A percentile compares a stretch with the other conserved stretches of the same genome.
Evolutionary conservation across 2,797 vertebrate genomes (phyloP).

Genomic region (Gouania willdenowi): DNA sequence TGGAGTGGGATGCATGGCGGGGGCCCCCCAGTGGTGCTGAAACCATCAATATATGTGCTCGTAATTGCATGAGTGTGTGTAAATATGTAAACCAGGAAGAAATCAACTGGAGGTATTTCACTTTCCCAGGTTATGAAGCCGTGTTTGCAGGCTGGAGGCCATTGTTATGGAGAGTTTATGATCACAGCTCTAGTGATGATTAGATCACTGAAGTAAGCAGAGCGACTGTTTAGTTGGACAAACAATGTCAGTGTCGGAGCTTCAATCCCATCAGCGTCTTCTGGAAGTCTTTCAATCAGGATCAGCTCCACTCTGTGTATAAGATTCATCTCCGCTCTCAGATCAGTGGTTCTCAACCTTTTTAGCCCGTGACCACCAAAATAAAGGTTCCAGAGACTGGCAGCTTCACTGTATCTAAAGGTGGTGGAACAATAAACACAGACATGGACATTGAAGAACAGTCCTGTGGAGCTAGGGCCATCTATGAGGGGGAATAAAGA

Average conservation of each 20-base stretch:
- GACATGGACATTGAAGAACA: no score
- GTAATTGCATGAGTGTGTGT: conserved; percentile 64
- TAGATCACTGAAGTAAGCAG: conserved; percentile 54
- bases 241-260: conserved; percentile 18
- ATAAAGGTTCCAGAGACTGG: no score
- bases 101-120: conserved; percentile 64
- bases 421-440: no score
- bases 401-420: no score
- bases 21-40: conserved; percentile 43
- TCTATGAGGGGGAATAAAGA: no score
- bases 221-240: conserved; percentile 16
- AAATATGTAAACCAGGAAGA: conserved; percentile 71
- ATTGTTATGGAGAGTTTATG: conserved; percentile 41
- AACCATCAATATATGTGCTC: conserved; percentile 59
- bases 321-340: conserved; percentile 12
- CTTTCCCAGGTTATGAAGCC: conserved; percentile 32
- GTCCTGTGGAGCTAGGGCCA: no score
- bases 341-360: no score
- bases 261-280: conserved; percentile 30
- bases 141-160: conserved; percentile 11
- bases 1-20: conserved; percentile 36
- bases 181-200: conserved; percentile 53
- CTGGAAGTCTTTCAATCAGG: conserved; percentile 47
- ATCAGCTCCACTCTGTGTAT: conserved; percentile 21
- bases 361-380: no score